Evolutionary conservation across 2,797 vertebrate species (phyloP).

Genomic region (Sebastes itinus): DNA sequence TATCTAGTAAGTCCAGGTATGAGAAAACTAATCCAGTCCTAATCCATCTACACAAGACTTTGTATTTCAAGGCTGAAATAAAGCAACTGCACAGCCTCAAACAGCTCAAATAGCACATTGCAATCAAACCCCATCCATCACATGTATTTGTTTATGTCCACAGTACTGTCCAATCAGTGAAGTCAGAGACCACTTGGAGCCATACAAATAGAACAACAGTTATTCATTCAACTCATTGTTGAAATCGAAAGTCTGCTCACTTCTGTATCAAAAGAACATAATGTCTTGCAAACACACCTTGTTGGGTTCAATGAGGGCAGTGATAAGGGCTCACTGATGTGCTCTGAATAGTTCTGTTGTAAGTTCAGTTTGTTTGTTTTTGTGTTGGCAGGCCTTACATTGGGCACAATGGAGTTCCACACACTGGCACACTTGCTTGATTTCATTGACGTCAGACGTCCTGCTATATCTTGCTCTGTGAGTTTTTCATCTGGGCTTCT

Average conservation of each 20-base stretch:
- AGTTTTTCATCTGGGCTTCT: slow-evolving; percentile 46
- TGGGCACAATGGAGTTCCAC: neutral
- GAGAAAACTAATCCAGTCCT: neutral
- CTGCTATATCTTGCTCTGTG: slow-evolving; percentile 41
- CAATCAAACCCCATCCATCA: slow-evolving; percentile 21
- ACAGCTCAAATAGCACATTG: neutral
- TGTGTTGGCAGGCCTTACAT: neutral
- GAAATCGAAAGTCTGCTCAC: slow-evolving; percentile 13
- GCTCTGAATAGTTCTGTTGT: neutral
- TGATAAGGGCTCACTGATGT: slow-evolving; percentile 8
- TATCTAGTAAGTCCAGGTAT: neutral
- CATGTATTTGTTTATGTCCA: slow-evolving; percentile 19
- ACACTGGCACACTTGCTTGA: neutral
- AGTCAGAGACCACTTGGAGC: slow-evolving; percentile 5
- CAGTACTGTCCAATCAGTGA: slow-evolving; percentile 7
- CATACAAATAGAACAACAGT: slow-evolving; percentile 40
- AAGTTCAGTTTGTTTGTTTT: neutral
- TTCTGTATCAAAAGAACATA: slow-evolving; percentile 35
- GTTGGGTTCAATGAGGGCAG: neutral
- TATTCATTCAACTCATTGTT: slow-evolving; percentile 20
- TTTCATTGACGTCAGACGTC: slow-evolving; percentile 48
- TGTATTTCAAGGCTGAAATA: neutral
- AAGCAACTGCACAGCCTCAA: neutral
- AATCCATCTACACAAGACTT: neutral
- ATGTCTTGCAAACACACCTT: slow-evolving; percentile 36